Base-by-base conservation (phyloP, 2,113 vertebrate genomes). In the Tachycineta bicolor region DNA sequence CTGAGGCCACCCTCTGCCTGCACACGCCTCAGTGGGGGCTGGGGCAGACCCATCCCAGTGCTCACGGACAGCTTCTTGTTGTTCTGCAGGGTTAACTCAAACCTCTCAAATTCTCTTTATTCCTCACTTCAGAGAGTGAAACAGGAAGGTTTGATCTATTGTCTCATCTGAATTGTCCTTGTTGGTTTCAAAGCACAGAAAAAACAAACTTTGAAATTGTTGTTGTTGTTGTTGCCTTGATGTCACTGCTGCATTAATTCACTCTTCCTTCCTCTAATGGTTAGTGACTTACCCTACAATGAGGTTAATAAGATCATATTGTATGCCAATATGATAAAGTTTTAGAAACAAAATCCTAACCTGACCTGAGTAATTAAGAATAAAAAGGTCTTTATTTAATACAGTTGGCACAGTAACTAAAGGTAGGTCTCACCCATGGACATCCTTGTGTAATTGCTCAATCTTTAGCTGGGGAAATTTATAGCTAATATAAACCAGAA, bases 271-370 rank as follows among this genome's bases (percentile, higher is more conserved):
- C 29, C 19, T 84, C 44, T 97, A 21, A 74, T 6, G 13, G 86
- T 50, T 67, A 93, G n/a, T 80, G 50, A 25, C 37, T 62, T 49
- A 47, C 23, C 26, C 84, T 41, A 20, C 74, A 58, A 23, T 50
- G 68, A 81, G 33, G 26, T 49, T 79, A 85, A 87, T 37, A 37
- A 37, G 37, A 37, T 37, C 37, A 37, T 37, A 37, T 37, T 67
- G 22, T 58, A 58, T 90, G 65, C 39, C 79, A 83, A 82, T 62
- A 56, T 11, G 64, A 85, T 49, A 25, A 47, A 67, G 37, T 34
- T 68, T 89, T 49, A 91, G 68, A 78, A 91, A 68, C 39, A 95
- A 86, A 89, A 62, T 78, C 46, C 75, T 70, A 62, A 91, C 18
- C 53, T 70, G 58, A 87, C 39, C 1, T 3, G 22, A 65, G 49